Evolutionary conservation across 2,888 invertebrate species (phyloP), one percentile per base, ranked within the genome.

Genomic region (Digitonthophagus gazella): DNA sequence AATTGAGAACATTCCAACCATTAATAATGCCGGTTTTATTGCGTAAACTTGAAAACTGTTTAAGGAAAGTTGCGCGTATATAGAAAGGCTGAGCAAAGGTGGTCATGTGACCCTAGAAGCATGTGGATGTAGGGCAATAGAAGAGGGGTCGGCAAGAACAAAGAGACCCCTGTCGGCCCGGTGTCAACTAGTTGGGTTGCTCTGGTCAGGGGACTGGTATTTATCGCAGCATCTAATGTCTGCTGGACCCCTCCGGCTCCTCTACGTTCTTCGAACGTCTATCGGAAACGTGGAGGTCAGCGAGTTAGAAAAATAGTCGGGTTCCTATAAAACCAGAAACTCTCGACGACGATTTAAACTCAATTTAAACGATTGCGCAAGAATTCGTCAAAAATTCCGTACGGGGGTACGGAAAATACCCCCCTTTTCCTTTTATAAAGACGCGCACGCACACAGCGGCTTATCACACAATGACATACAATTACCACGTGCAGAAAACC

Each of bases 161-260:
- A 77, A 78, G 75, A 72, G 72, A 67, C 75, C 75, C 74, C 74
- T 77, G 75, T 77, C 76, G 77, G 77, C 76, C 78, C 78, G 78
- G 78, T 78, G 78, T 78, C 79, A 79, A 78, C 78, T 44, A 44
- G 28, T 44, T 44, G 28, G 28, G 28, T 44, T 44, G 28, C 28
- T 44, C 28, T 44, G 28, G 28, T 44, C 72, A 69, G 72, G 72
- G 72, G 77, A 77, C 76, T 77, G 77, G 75, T 77, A 77, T 76
- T 78, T 78, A 78, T 78, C 78, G 73, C 77, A 75, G 75, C 75
- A 78, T 78, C 78, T 78, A 78, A 76, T 74, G 74, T 73, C 72
- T 72, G 71, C 55, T 58, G 65, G 72, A 44, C 28, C 28, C 28
- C 28, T 44, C 28, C 28, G 28, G 28, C 28, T 73, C 72, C 72